Conservation (phyloP, 2,888 invertebrate genomes). For the Agrochola lota region DNA sequence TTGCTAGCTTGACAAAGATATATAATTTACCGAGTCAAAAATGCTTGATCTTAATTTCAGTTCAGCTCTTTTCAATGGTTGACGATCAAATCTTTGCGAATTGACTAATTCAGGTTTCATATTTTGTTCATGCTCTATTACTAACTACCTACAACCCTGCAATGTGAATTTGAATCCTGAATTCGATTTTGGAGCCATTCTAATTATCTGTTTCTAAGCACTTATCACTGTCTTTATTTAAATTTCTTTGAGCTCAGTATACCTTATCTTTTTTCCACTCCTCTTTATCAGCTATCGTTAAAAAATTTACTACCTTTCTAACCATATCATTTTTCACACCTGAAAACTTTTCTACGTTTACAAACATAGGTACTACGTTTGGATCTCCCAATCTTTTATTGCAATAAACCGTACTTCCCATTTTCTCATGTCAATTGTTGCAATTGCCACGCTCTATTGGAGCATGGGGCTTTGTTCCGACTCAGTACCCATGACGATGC, state of each 20-base stretch:
- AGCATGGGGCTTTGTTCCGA: constrained; percentile 85
- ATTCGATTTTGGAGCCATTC: background rate
- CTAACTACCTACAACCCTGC: background rate
- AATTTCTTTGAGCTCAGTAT: background rate
- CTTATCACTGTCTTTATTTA: background rate
- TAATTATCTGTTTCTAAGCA: no score
- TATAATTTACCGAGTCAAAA: background rate
- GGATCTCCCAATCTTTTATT: constrained; percentile 33
- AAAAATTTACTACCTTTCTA: background rate
- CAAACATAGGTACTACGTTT: background rate
- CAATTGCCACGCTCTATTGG: constrained; percentile 88
- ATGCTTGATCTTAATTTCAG: background rate
- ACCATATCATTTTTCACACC: background rate
- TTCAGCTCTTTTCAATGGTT: background rate
- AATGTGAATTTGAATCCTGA: background rate
- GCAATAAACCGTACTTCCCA: constrained; percentile 64
- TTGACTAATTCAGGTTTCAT: background rate
- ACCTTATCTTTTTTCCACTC: background rate
- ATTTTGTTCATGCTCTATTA: background rate
- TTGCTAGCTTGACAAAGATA: background rate
- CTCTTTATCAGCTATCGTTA: background rate
- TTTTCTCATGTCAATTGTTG: constrained; percentile 88
- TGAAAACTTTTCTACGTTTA: background rate
- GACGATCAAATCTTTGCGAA: background rate
- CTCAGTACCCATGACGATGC: constrained; percentile 79